phyloP scores from a whole-genome alignment of 2,797 vertebrate species.

The Nannoperca australis region DNA sequence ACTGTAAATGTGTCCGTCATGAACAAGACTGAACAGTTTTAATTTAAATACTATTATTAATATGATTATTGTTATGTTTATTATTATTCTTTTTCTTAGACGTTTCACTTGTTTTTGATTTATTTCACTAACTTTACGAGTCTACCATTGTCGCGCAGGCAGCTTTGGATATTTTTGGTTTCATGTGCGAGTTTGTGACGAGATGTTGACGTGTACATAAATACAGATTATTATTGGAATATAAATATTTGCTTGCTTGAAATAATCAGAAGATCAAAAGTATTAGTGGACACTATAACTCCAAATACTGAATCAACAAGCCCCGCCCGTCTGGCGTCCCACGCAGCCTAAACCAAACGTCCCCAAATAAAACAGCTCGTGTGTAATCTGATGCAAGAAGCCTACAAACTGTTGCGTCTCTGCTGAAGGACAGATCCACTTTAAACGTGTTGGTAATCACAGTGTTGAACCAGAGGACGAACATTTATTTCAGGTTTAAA shows the following conservation, averaged over 20 bases:
- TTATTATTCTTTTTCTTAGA: conserved; percentile 57
- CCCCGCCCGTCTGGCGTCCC: conserved; percentile 3
- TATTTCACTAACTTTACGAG: conserved; percentile 61
- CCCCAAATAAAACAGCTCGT: neutral
- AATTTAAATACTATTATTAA: conserved; percentile 66
- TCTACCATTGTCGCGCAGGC: conserved; percentile 67
- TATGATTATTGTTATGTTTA: conserved; percentile 56
- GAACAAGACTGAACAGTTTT: conserved; percentile 18
- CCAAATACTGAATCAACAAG: conserved; percentile 18
- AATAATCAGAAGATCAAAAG: conserved; percentile 47
- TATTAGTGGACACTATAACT: conserved; percentile 22
- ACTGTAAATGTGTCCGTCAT: conserved; percentile 1
- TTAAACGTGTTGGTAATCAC: conserved; percentile 3
- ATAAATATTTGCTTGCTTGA: conserved; percentile 71
- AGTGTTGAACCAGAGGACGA: neutral
- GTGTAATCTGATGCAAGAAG: conserved; percentile 14
- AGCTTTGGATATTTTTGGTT: conserved; percentile 51
- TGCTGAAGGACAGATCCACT: conserved; percentile 44
- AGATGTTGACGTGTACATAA: conserved; percentile 76
- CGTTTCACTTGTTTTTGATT: conserved; percentile 61
- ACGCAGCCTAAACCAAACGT: conserved; percentile 27
- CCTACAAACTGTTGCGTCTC: conserved; percentile 25
- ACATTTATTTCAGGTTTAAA: neutral
- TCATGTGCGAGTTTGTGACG: conserved; percentile 33
- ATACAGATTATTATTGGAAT: conserved; percentile 77